Base-by-base conservation (phyloP, 2,797 vertebrate species). In the Gouania willdenowi region DNA sequence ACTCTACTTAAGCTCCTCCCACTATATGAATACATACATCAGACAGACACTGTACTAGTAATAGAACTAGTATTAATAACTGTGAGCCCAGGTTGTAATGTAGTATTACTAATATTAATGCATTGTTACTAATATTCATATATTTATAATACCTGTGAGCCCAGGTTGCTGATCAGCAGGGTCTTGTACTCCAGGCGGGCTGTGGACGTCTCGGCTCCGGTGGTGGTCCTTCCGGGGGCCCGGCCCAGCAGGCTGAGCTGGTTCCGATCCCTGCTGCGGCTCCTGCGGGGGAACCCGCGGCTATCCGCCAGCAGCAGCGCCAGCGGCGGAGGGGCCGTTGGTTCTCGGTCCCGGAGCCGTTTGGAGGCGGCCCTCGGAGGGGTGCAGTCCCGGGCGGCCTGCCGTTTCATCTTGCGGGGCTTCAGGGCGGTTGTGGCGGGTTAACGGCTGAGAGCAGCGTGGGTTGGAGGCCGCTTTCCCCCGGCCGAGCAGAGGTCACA, bases 141-240 rank as follows among this genome's bases (percentile, higher is more conserved):
- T n/a, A n/a, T n/a, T n/a, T n/a, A n/a, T n/a, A n/a, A n/a, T n/a
- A n/a, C n/a, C n/a, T 93, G 91, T 2, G 94, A 91, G 60, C 92
- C 92, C 30, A 98, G 83, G 84, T 94, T 97, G 72, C 93, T 96
- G 63, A 98, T 92, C 38, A 98, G 90, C 49, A 98, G 84, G 3
- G 95, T 98, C 65, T 98, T 98, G 75, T 97, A 97, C 68, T 97
- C 94, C 56, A 90, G 58, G 75, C 45, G 0, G 74, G 63, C 55
- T 1, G 63, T 18, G 6, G 19, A 4, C 19, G 19, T 19, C 4
- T 19, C 19, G 19, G 19, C 19, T 3, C 19, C 41, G 1, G 75
- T 44, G 5, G 79, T 29, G 32, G 76, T 79, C 3, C 57, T 85
- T 26, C 58, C 79, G 56, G 67, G 89, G 54, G 64, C 90, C 31